phyloP scores from a whole-genome alignment of 2,888 invertebrate species.

The Toxonevra muliebris region DNA sequence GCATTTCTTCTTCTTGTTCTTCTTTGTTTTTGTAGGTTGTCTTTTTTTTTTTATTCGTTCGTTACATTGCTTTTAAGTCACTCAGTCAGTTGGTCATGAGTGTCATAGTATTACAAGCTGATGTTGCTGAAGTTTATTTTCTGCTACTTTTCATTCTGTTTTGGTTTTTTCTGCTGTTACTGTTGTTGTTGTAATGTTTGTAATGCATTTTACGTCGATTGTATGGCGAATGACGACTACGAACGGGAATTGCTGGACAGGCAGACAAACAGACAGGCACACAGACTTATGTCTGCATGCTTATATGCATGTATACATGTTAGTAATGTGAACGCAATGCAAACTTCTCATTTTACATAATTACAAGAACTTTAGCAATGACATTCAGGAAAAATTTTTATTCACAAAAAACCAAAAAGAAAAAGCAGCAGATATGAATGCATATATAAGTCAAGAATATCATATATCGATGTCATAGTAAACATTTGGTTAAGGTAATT shows the following conservation, averaged over 20 bases:
- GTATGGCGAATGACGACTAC: not conserved
- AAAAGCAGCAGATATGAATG: not conserved
- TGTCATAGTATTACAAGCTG: conserved; percentile 40
- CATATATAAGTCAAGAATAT: conserved; percentile 13
- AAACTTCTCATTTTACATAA: conserved; percentile 29
- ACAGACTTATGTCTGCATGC: not conserved
- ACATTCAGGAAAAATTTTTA: conserved; percentile 19
- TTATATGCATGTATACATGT: not conserved
- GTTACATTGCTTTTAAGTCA: conserved; percentile 43
- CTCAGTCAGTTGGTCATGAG: conserved; percentile 63
- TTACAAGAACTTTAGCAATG: conserved; percentile 31
- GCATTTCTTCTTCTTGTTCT: not conserved
- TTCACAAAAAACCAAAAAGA: conserved; percentile 6
- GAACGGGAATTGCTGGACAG: not conserved
- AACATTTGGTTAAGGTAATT: not conserved
- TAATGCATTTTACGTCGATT: not conserved
- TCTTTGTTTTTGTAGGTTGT: conserved; percentile 11
- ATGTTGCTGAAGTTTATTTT: not conserved
- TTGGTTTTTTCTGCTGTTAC: not conserved
- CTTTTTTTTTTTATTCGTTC: conserved; percentile 12
- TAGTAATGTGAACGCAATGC: not conserved
- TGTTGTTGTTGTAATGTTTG: not conserved
- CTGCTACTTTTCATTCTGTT: not conserved
- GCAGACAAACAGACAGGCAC: not conserved
- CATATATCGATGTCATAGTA: conserved; percentile 29